Evolutionary conservation across 2,113 vertebrate species (phyloP).

Genomic region (Paracanthobrama guichenoti): DNA sequence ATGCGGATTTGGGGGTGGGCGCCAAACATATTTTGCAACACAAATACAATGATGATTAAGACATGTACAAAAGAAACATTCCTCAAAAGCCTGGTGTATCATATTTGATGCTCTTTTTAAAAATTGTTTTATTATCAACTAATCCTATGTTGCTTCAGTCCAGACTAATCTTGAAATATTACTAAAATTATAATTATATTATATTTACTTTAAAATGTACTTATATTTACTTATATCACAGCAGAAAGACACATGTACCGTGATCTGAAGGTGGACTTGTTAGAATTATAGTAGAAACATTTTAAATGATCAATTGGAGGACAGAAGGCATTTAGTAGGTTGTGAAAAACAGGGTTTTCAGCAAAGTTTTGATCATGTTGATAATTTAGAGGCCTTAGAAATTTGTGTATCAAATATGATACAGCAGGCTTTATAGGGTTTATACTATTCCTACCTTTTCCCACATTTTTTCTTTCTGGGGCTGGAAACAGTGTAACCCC

Average conservation of each 20-base stretch:
- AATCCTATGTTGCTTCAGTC: neutral
- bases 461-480: neutral
- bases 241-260: too few species aligned
- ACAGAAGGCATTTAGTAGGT: neutral
- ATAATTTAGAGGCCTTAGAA: neutral
- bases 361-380: neutral
- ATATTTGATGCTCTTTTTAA: neutral
- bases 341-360: neutral
- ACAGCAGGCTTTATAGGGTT: neutral
- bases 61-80: too few species aligned
- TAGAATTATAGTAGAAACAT: neutral
- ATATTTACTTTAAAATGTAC: too few species aligned
- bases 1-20: too few species aligned
- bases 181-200: neutral
- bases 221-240: neutral
- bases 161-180: neutral
- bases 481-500: neutral
- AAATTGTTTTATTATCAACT: neutral
- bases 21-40: too few species aligned
- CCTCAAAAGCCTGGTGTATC: neutral
- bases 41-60: too few species aligned
- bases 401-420: neutral
- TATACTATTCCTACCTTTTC: conserved; percentile 18
- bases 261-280: too few species aligned
- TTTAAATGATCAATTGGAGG: too few species aligned